phyloP scores from a whole-genome alignment of 2,888 invertebrate genomes.

The Hypomecis punctinalis region DNA sequence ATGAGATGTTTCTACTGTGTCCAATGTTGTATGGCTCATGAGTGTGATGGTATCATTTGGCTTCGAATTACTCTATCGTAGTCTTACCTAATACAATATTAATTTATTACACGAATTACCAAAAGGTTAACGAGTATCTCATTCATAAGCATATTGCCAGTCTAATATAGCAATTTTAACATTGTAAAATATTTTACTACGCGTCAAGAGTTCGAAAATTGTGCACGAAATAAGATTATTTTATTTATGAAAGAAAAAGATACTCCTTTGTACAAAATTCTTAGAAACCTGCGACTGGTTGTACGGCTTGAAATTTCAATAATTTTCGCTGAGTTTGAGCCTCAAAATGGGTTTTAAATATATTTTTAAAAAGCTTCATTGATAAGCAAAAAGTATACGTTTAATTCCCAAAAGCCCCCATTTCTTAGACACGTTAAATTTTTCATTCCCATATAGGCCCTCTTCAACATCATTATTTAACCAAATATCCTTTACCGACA shows the following conservation, averaged over 20 bases:
- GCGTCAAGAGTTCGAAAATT: constrained; percentile 22
- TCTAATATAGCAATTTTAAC: constrained; percentile 32
- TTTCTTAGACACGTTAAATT: too few relatives aligned
- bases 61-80: constrained; percentile 50
- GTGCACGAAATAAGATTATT: constrained; percentile 13
- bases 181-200: constrained; percentile 44
- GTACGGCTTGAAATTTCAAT: constrained; percentile 46
- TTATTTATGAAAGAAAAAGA: constrained; percentile 59
- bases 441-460: too few relatives aligned
- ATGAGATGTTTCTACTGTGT: constrained; percentile 44
- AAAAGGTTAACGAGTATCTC: constrained; percentile 62
- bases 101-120: constrained; percentile 20
- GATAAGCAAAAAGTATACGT: not conserved
- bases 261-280: constrained; percentile 65
- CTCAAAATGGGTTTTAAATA: constrained; percentile 14
- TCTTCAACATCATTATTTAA: too few relatives aligned
- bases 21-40: constrained; percentile 33
- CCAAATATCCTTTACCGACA: too few relatives aligned
- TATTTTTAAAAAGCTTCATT: not conserved
- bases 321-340: constrained; percentile 4
- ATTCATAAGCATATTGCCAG: constrained; percentile 50
- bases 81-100: constrained; percentile 40
- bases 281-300: constrained; percentile 48
- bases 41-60: constrained; percentile 46
- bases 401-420: too few relatives aligned